Percentiles rank a stretch among this genome's conserved stretches.
Evolutionary conservation across 2,888 invertebrate genomes (phyloP).

Genomic region (Cerastoderma edule): DNA sequence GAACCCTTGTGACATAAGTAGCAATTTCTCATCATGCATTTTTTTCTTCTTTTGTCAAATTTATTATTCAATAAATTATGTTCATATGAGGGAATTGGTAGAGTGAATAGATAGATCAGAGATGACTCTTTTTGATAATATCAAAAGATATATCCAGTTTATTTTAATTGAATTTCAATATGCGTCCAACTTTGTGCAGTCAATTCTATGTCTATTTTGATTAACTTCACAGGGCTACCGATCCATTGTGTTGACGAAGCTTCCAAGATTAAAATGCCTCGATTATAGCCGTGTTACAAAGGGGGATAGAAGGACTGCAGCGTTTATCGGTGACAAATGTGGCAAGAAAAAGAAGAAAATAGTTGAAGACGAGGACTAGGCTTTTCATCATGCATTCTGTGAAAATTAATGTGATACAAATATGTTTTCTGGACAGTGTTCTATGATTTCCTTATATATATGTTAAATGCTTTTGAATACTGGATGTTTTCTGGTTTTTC

Average conservation of each 20-base stretch:
- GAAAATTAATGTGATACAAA: background rate
- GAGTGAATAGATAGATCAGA: background rate
- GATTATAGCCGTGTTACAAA: slow-evolving; percentile 73
- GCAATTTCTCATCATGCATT: too few relatives aligned
- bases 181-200: background rate
- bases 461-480: background rate
- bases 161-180: background rate
- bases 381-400: background rate
- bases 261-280: slow-evolving; percentile 64
- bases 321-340: slow-evolving; percentile 61
- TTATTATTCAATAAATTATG: background rate
- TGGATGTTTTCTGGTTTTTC: background rate
- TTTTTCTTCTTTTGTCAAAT: too few relatives aligned
- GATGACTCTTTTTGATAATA: background rate
- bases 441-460: background rate
- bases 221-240: slow-evolving; percentile 63
- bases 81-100: background rate
- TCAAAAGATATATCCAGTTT: background rate
- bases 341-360: slow-evolving; percentile 62
- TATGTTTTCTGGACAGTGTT: background rate
- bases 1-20: too few relatives aligned
- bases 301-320: slow-evolving; percentile 66
- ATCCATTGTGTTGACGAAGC: slow-evolving; percentile 57
- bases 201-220: background rate
- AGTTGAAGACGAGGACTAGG: slow-evolving; percentile 49